Percentiles rank a stretch among this genome's conserved stretches.
These are phyloP conservation scores for Caenorhabditis becei DNA, from an alignment of 2,888 invertebrate species.

Conservation along the genomic window DNA sequence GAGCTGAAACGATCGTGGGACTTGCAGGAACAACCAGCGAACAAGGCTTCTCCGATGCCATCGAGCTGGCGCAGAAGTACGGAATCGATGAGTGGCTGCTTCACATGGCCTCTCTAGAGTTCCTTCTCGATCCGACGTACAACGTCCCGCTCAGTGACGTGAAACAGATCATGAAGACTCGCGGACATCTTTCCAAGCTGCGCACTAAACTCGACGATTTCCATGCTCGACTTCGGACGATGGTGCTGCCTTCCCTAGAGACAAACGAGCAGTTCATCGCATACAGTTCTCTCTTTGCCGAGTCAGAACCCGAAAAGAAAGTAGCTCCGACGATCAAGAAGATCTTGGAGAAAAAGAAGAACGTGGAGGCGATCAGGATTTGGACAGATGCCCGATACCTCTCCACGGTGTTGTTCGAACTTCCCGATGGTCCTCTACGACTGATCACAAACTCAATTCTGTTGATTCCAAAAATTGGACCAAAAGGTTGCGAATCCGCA, in stretches of 20 bases:
- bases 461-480: constrained; percentile 54
- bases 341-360: constrained; percentile 59
- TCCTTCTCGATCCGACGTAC: constrained; percentile 27
- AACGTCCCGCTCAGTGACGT: constrained; percentile 55
- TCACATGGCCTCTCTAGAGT: constrained; percentile 73
- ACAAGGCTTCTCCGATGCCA: constrained; percentile 66
- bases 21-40: constrained; percentile 71
- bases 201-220: constrained; percentile 53
- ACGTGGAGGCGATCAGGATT: constrained; percentile 49
- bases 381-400: constrained; percentile 56
- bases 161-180: constrained; percentile 56
- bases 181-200: constrained; percentile 63
- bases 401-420: constrained; percentile 21
- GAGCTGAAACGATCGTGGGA: constrained; percentile 71
- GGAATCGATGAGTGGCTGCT: constrained; percentile 65
- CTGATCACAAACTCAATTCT: constrained; percentile 28
- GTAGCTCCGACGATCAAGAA: constrained; percentile 53
- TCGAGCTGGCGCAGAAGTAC: constrained; percentile 68
- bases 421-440: constrained; percentile 60
- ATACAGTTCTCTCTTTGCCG: constrained; percentile 64
- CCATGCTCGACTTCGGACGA: constrained; percentile 50
- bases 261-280: constrained; percentile 67
- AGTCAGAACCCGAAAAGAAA: constrained; percentile 62
- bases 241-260: constrained; percentile 62
- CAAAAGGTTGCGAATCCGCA: constrained; percentile 55